phyloP scores from a whole-genome alignment of 2,797 vertebrate species.

The Lacerta bilineata region DNA sequence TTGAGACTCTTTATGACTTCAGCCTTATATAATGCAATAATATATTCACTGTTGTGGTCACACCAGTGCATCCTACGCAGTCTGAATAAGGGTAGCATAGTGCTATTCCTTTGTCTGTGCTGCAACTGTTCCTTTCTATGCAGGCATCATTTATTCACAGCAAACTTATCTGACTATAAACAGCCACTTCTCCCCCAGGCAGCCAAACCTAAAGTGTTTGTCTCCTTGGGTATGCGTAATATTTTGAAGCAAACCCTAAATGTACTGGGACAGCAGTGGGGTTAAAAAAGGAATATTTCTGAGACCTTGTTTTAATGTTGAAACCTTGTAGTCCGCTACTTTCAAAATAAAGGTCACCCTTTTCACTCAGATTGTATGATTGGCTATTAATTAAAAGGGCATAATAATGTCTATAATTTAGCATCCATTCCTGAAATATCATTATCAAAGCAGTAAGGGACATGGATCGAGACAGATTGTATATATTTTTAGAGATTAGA shows the following conservation, averaged over 20 bases:
- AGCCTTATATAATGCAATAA: slow-evolving; percentile 8
- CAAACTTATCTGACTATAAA: slow-evolving; percentile 25
- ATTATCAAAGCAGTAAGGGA: background rate
- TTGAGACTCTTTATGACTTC: slow-evolving; percentile 15
- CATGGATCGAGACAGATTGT: background rate
- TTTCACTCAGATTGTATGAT: background rate
- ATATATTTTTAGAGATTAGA: no score
- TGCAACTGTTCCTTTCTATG: slow-evolving; percentile 32
- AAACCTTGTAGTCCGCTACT: background rate
- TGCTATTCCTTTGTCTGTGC: background rate
- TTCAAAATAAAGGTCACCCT: background rate
- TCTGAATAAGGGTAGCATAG: background rate
- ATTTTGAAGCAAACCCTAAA: background rate
- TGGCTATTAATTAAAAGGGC: background rate
- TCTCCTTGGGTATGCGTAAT: background rate
- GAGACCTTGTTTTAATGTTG: background rate
- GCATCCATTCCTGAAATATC: background rate
- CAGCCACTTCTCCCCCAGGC: slow-evolving; percentile 15
- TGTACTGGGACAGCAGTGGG: background rate
- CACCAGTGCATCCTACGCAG: background rate
- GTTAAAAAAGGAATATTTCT: slow-evolving; percentile 4
- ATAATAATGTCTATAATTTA: background rate
- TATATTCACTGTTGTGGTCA: slow-evolving; percentile 20
- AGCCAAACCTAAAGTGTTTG: slow-evolving; percentile 1
- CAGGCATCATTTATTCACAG: slow-evolving; percentile 38